Evolutionary conservation across 2,797 vertebrate species (phyloP).

Genomic region (Darevskia mixta): DNA sequence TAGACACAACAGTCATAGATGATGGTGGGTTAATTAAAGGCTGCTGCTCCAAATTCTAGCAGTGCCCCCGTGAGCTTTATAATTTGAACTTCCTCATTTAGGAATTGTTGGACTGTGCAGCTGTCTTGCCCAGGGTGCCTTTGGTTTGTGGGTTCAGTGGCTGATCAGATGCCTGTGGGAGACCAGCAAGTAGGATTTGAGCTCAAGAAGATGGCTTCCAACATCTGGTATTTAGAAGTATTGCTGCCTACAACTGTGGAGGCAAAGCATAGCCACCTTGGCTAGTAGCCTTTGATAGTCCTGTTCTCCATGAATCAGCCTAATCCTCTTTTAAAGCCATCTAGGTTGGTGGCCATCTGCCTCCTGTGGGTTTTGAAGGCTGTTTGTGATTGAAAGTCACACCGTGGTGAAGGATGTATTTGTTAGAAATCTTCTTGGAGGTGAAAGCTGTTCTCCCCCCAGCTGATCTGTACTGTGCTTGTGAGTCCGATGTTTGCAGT

Average conservation of each 20-base stretch:
- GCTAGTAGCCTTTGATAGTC: too few species aligned
- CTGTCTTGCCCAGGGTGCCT: neutral
- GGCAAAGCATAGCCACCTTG: too few species aligned
- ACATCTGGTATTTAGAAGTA: too few species aligned
- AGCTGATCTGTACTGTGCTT: neutral
- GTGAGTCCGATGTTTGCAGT: conserved; percentile 38
- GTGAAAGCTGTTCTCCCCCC: neutral
- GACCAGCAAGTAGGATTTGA: too few species aligned
- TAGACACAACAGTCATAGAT: neutral
- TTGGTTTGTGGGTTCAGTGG: neutral
- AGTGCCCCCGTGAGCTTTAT: neutral
- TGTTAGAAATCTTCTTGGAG: neutral
- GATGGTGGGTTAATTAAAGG: neutral
- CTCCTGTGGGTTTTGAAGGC: neutral
- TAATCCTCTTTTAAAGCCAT: too few species aligned
- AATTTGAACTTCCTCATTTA: neutral
- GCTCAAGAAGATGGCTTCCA: too few species aligned
- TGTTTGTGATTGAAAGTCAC: neutral
- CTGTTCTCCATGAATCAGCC: too few species aligned
- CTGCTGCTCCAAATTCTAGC: neutral
- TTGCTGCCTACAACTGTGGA: too few species aligned
- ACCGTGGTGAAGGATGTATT: neutral
- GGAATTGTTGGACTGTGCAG: neutral
- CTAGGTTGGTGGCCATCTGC: too few species aligned
- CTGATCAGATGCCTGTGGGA: neutral